Evolutionary conservation across 2,797 vertebrate species (phyloP).

Genomic region (Rhinichthys osculus): DNA sequence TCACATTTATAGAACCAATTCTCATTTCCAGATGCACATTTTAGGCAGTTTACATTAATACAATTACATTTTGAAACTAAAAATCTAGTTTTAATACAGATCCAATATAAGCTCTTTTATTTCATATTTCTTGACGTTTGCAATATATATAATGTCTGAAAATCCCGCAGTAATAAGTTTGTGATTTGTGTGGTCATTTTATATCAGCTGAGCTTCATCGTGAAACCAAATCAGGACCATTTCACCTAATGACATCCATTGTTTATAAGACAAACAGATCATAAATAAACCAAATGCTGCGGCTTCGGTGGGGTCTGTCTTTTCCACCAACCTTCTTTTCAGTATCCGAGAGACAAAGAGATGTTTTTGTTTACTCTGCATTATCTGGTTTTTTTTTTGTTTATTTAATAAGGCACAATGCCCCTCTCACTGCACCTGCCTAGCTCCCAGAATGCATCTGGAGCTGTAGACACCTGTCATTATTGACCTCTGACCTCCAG

Average conservation of each 20-base stretch:
- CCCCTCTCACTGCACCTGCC: constrained; percentile 64
- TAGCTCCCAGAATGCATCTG: constrained; percentile 58
- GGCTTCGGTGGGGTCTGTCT: constrained; percentile 36
- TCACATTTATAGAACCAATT: not conserved
- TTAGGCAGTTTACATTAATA: not conserved
- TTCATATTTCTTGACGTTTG: not conserved
- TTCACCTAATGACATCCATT: constrained; percentile 18
- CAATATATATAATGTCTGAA: not conserved
- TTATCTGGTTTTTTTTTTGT: constrained; percentile 28
- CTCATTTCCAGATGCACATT: not conserved
- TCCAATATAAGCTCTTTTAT: not conserved
- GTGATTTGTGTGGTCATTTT: not conserved
- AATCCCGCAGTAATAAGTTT: not conserved
- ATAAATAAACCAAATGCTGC: constrained; percentile 28
- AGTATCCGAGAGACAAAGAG: constrained; percentile 25
- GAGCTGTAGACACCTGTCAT: constrained; percentile 72
- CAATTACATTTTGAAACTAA: too few species aligned
- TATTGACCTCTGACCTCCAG: constrained; percentile 71
- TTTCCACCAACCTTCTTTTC: not conserved
- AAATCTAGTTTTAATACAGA: not conserved
- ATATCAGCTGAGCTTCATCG: not conserved
- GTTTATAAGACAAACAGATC: constrained; percentile 26
- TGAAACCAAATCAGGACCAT: not conserved
- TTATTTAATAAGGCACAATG: constrained; percentile 40
- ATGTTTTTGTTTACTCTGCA: constrained; percentile 31